A percentile compares a stretch with the other conserved stretches of the same genome.
These are phyloP conservation scores for Lasioglossum lativentre DNA, from an alignment of 2,888 invertebrate genomes.

Conservation along the genomic window DNA sequence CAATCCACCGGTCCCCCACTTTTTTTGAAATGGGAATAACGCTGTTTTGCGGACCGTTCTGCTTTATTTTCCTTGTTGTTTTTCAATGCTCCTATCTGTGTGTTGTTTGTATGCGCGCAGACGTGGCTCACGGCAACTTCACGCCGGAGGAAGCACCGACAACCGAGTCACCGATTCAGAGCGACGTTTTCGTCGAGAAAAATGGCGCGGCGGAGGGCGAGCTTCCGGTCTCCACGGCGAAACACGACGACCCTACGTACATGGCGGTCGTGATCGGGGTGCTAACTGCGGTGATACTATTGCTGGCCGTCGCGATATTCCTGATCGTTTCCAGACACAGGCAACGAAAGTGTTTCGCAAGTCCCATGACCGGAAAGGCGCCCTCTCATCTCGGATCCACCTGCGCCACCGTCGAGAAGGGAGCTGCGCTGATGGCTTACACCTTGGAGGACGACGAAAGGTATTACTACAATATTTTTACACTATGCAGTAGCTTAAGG, in stretches of 20 bases:
- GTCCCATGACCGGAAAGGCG: conserved; percentile 88
- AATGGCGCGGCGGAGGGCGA: conserved; percentile 84
- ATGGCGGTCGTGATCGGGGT: conserved; percentile 93
- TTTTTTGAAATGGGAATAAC: background rate
- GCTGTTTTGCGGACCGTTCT: conserved; percentile 21
- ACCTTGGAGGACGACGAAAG: conserved; percentile 83
- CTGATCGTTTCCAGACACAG: conserved; percentile 90
- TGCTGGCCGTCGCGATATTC: conserved; percentile 90
- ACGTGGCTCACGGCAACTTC: conserved; percentile 91
- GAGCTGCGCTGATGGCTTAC: conserved; percentile 83
- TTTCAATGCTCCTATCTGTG: background rate
- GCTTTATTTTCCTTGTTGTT: background rate
- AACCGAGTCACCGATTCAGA: conserved; percentile 85
- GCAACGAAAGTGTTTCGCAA: conserved; percentile 90
- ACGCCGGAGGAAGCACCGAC: conserved; percentile 88
- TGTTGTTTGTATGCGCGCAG: conserved; percentile 79
- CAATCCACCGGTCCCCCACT: conserved; percentile 2
- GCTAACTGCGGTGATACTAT: conserved; percentile 89
- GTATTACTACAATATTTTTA: conserved; percentile 56
- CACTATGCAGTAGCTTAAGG: background rate
- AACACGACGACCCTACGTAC: conserved; percentile 90
- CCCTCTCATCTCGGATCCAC: conserved; percentile 84
- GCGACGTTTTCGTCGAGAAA: conserved; percentile 85
- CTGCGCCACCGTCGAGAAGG: conserved; percentile 84
- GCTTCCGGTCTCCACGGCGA: conserved; percentile 88